Evolutionary conservation across 2,797 vertebrate genomes (phyloP).

Genomic region (Phrynocephalus guinanensis): DNA sequence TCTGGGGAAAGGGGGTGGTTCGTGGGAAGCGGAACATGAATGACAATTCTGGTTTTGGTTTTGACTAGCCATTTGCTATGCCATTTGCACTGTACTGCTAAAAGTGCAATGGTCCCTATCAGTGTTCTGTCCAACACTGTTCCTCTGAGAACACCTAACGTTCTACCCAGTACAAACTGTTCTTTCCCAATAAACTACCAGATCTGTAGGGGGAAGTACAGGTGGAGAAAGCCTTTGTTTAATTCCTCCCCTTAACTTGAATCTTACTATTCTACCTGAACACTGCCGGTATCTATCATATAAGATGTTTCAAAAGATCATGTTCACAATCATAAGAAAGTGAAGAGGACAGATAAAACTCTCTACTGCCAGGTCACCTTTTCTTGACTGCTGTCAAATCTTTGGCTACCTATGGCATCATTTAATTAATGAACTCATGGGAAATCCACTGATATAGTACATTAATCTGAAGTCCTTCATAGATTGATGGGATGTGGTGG

Average conservation of each 20-base stretch:
- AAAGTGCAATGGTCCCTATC: neutral
- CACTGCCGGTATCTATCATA: neutral
- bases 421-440: neutral
- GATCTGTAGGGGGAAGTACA: too few species aligned
- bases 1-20: neutral
- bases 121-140: neutral
- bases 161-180: neutral
- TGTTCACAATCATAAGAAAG: neutral
- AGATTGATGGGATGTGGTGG: too few species aligned
- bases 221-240: neutral
- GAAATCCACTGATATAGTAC: neutral
- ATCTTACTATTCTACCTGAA: neutral
- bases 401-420: neutral
- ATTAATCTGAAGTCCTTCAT: too few species aligned
- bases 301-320: neutral
- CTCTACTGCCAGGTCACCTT: neutral
- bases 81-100: neutral
- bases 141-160: neutral
- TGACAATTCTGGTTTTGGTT: neutral
- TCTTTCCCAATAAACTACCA: neutral
- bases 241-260: too few species aligned
- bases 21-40: neutral
- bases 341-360: neutral
- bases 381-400: neutral
- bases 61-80: too few species aligned